These are phyloP conservation scores for Zonotrichia albicollis DNA, from an alignment of 2,797 vertebrate species.

Conservation along the genomic window DNA sequence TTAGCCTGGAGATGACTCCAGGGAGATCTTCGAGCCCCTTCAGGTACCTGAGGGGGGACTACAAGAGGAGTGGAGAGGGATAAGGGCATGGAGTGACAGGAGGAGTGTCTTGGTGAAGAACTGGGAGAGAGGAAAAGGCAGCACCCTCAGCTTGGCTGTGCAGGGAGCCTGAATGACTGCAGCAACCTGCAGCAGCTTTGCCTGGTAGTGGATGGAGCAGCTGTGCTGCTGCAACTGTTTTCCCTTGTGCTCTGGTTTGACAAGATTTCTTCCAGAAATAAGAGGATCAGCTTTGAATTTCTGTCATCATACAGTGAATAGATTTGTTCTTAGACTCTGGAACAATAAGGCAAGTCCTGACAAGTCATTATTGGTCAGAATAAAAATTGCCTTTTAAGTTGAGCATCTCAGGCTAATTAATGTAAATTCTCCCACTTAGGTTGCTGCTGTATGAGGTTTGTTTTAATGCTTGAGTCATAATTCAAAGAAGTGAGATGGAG, in stretches of 20 bases:
- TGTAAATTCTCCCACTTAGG: constrained; percentile 27
- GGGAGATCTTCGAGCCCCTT: neutral
- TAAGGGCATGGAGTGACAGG: neutral
- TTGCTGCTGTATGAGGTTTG: constrained; percentile 1
- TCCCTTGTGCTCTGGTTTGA: neutral
- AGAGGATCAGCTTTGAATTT: constrained; percentile 20
- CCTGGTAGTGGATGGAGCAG: neutral
- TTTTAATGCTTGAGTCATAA: constrained; percentile 47
- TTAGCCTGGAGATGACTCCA: neutral
- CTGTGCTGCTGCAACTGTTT: neutral
- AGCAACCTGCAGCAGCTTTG: neutral
- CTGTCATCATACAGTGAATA: neutral
- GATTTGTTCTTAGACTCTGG: constrained; percentile 15
- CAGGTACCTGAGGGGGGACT: neutral
- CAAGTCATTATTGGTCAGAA: constrained; percentile 37
- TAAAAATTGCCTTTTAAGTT: constrained; percentile 55
- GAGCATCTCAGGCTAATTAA: constrained; percentile 18
- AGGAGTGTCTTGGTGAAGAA: neutral
- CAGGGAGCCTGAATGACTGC: neutral
- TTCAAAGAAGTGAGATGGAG: constrained; percentile 2
- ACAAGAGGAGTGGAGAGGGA: neutral
- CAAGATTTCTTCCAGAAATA: neutral
- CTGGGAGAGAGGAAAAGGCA: neutral
- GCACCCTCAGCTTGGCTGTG: neutral
- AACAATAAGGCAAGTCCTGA: constrained; percentile 30